phyloP scores from a whole-genome alignment of 2,113 vertebrate genomes.

The Ceyx cyanopectus region DNA sequence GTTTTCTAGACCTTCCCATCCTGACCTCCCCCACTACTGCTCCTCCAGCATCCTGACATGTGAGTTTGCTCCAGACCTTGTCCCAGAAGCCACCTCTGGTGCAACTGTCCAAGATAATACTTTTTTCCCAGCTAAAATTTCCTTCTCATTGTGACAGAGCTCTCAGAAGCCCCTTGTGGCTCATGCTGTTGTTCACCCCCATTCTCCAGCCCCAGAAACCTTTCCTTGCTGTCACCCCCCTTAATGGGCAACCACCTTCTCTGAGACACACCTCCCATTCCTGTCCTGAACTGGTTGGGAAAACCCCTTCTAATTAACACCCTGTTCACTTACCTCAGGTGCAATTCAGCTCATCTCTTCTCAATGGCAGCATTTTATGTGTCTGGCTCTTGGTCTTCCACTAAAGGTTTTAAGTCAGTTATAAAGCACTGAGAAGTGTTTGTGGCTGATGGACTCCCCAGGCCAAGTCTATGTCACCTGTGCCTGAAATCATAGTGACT shows the following conservation, averaged over 20 bases:
- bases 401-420: not conserved
- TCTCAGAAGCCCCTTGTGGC: fast-evolving
- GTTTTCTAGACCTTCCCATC: not conserved
- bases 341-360: fast-evolving
- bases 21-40: not conserved
- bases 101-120: not conserved
- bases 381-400: not conserved
- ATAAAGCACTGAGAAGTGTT: not conserved
- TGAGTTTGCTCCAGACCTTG: not conserved
- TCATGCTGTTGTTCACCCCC: fast-evolving
- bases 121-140: not conserved
- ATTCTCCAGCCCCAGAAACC: not conserved
- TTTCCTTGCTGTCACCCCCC: not conserved
- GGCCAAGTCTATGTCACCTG: not conserved
- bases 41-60: not conserved
- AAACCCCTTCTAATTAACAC: not conserved
- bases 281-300: not conserved
- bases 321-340: not conserved
- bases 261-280: not conserved
- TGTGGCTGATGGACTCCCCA: not conserved
- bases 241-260: fast-evolving
- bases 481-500: not conserved
- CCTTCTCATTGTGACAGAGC: not conserved
- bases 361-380: fast-evolving
- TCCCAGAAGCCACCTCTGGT: not conserved